phyloP scores from a whole-genome alignment of 2,888 invertebrate species.

The Drosophila bunnanda region DNA sequence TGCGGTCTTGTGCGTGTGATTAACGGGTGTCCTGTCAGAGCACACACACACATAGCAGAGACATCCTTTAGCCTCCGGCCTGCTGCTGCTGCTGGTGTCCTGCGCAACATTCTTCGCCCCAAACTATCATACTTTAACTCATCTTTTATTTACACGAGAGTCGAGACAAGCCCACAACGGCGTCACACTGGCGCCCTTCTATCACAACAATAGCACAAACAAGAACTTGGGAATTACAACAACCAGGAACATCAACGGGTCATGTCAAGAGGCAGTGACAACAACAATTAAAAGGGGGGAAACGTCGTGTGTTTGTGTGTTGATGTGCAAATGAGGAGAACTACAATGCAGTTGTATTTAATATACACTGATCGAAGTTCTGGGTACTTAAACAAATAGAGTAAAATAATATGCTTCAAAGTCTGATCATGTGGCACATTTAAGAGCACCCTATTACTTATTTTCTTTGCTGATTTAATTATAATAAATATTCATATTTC shows the following conservation, averaged over 20 bases:
- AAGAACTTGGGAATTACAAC: conserved; percentile 30
- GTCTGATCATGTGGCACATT: no score
- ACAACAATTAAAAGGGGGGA: conserved; percentile 68
- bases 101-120: conserved; percentile 50
- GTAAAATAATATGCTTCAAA: no score
- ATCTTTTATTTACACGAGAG: conserved; percentile 57
- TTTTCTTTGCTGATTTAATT: no score
- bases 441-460: no score
- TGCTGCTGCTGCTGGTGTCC: conserved; percentile 15
- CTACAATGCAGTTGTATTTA: conserved; percentile 52
- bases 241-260: conserved; percentile 43
- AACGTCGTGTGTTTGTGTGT: conserved; percentile 32
- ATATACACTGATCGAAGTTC: conserved; percentile 19
- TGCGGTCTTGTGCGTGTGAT: conserved; percentile 37
- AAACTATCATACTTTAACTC: conserved; percentile 62
- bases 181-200: conserved; percentile 66
- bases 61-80: conserved; percentile 10
- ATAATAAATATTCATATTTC: no score
- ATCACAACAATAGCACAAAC: conserved; percentile 21
- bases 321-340: conserved; percentile 53
- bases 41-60: conserved; percentile 2
- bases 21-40: conserved; percentile 35
- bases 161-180: conserved; percentile 47
- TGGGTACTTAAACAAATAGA: background rate
- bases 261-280: conserved; percentile 41